These are phyloP conservation scores for Puffinus mauretanicus DNA, from an alignment of 2,113 vertebrate species.

Conservation along the genomic window DNA sequence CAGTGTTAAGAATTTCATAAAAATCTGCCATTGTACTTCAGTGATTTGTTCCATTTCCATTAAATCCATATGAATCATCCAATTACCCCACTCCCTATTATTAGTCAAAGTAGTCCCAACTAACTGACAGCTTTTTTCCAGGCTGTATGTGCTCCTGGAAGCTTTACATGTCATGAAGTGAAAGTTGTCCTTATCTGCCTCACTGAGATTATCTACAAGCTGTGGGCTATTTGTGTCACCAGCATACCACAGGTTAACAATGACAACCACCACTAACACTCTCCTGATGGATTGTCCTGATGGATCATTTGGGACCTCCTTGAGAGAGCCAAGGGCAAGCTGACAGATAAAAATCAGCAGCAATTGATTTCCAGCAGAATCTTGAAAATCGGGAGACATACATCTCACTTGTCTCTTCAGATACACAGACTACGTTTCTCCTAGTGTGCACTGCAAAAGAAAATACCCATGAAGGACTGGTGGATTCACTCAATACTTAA, in stretches of 20 bases:
- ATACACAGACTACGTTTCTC: background rate
- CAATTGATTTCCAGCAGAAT: conserved; percentile 57
- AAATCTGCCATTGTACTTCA: background rate
- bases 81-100: background rate
- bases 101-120: background rate
- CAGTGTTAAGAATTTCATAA: background rate
- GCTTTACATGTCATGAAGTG: background rate
- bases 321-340: conserved; percentile 50
- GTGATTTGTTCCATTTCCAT: background rate
- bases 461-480: background rate
- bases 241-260: conserved; percentile 31
- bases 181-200: conserved; percentile 13
- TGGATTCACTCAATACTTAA: background rate
- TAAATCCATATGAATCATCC: background rate
- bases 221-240: conserved; percentile 33
- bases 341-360: conserved; percentile 53
- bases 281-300: conserved; percentile 47
- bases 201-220: conserved; percentile 2
- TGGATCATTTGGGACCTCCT: conserved; percentile 42
- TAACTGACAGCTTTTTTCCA: background rate
- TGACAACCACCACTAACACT: conserved; percentile 28
- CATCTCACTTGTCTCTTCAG: conserved; percentile 14
- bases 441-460: background rate
- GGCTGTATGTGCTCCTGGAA: background rate
- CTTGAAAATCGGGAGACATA: conserved; percentile 33